Evolutionary conservation across 2,113 vertebrate species (phyloP).

Genomic region (Mesoclemmys tuberculata): DNA sequence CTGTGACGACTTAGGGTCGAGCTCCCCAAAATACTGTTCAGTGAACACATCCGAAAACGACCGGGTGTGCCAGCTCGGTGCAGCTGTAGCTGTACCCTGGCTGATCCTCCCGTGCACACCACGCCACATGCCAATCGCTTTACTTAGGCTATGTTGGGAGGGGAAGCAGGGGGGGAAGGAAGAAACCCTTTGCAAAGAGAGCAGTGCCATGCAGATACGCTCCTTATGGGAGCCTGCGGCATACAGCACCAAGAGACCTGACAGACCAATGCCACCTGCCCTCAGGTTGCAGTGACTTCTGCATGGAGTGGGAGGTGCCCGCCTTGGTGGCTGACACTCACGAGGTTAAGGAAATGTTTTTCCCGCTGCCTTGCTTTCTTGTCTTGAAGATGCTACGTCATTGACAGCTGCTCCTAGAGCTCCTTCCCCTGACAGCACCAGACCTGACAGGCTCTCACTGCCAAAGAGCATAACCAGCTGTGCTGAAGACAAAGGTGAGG

Average conservation of each 20-base stretch:
- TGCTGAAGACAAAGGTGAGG: background rate
- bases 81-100: background rate
- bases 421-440: background rate
- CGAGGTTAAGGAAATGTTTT: rapidly evolving
- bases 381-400: background rate
- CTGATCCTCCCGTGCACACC: background rate
- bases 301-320: background rate
- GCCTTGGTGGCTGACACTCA: background rate
- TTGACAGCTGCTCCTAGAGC: background rate
- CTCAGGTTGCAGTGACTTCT: background rate
- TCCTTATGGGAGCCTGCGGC: background rate
- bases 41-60: background rate
- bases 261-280: background rate
- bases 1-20: rapidly evolving
- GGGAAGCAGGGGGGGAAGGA: background rate
- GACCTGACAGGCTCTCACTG: rapidly evolving
- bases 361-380: rapidly evolving
- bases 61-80: rapidly evolving
- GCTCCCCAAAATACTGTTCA: background rate
- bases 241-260: background rate
- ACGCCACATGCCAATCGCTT: background rate
- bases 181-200: background rate
- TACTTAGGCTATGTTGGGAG: rapidly evolving
- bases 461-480: background rate
- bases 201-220: rapidly evolving